Evolutionary conservation across 1,140 invertebrate genomes (phyloP).

Genomic region (Scaptodrosophila lebanonensis): DNA sequence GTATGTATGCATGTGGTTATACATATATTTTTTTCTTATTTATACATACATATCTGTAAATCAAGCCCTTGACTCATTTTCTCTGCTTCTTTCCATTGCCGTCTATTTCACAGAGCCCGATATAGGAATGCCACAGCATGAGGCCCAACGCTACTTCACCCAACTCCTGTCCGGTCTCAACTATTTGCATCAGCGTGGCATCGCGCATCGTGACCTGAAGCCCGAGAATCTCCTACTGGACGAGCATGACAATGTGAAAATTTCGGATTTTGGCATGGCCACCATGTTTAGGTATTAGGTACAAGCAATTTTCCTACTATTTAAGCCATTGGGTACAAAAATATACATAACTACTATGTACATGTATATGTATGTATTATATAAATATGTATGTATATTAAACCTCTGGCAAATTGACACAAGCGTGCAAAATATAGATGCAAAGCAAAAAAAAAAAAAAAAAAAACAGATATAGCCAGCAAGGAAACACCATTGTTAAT

Average conservation of each 20-base stretch:
- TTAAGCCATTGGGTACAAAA: too few species aligned
- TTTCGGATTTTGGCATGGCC: slow-evolving; percentile 97
- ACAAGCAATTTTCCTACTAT: slow-evolving; percentile 40
- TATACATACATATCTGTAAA: slow-evolving; percentile 1
- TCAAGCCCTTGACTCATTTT: background rate
- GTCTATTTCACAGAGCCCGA: slow-evolving; percentile 88
- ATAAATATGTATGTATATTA: too few species aligned
- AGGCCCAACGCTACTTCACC: slow-evolving; percentile 92
- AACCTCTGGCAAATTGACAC: too few species aligned
- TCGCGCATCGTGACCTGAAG: slow-evolving; percentile 95
- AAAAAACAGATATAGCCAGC: too few species aligned
- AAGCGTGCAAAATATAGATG: background rate
- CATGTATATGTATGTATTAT: too few species aligned
- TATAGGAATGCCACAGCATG: slow-evolving; percentile 88
- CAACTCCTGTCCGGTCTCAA: slow-evolving; percentile 91
- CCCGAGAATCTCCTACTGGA: slow-evolving; percentile 97
- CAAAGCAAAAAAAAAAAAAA: background rate
- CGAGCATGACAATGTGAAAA: slow-evolving; percentile 92
- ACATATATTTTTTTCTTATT: too few species aligned
- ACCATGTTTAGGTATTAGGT: slow-evolving; percentile 87
- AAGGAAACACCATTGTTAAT: too few species aligned
- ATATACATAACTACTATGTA: background rate
- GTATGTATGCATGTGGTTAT: too few species aligned
- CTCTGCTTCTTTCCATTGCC: background rate
- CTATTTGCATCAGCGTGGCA: slow-evolving; percentile 89